A percentile compares a stretch with the other conserved stretches of the same genome.
Conservation (phyloP, 2,797 vertebrate species). For the Lagodon rhomboides region DNA sequence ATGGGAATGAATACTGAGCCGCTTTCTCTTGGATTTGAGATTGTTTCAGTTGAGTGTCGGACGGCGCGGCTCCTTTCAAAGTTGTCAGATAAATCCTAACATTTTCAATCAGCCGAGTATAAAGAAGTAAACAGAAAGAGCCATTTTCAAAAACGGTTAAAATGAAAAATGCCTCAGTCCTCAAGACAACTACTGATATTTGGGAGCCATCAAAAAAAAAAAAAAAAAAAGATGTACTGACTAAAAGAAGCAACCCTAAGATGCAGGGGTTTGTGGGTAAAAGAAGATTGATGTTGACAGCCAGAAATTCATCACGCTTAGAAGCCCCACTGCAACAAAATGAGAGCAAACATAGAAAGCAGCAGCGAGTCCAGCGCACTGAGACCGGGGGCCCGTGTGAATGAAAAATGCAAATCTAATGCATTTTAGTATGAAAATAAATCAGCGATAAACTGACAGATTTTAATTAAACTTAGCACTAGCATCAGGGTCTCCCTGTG, state of each 20-base stretch:
- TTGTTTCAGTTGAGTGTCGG: not conserved
- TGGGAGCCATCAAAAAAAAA: not conserved
- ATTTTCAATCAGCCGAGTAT: not conserved
- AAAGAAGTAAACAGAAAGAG: not conserved
- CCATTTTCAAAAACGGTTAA: not conserved
- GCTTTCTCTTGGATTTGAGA: not conserved
- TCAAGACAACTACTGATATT: not conserved
- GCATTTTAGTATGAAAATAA: not conserved
- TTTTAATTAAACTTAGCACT: not conserved
- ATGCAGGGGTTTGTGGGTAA: not conserved
- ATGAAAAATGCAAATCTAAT: not conserved
- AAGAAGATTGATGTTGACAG: constrained; percentile 11
- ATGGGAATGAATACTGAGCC: not conserved
- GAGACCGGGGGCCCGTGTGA: not conserved
- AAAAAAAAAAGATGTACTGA: not conserved
- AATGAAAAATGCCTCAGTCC: constrained; percentile 8
- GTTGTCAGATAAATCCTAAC: not conserved
- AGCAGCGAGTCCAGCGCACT: not conserved
- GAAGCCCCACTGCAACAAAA: not conserved
- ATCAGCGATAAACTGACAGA: not conserved
- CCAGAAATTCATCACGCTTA: constrained; percentile 5
- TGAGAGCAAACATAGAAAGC: not conserved
- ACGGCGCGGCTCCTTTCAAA: not conserved
- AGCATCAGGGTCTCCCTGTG: not conserved
- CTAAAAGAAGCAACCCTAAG: not conserved